Evolutionary conservation across 2,113 vertebrate genomes (phyloP), one percentile per base, ranked within the genome.

Genomic region (Trochalopteron elliotii): DNA sequence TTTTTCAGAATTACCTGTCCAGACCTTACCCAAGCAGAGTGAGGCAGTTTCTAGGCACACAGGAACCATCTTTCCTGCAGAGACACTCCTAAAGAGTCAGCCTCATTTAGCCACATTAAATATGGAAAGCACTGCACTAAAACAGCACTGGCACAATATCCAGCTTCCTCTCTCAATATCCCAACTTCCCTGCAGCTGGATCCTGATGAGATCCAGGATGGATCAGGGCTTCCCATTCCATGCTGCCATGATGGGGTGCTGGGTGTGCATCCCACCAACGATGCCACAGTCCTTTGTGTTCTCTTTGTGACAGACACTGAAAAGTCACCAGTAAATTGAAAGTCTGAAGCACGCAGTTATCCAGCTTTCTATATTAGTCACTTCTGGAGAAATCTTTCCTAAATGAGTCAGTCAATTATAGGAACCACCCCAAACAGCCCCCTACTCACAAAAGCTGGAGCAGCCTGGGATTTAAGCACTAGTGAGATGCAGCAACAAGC

Each of bases 81-180:
- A 79, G 35, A 25, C 15, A 14, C 24, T 61, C 40, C 82, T 42
- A 10, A 91, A 40, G 56, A 71, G n/a, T 31, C 30, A 64, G 35
- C 23, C 22, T 86, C 15, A 49, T 83, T 92, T 80, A 87, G 52
- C 37, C 80, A 65, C 64, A 23, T 87, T 44, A 87, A 94, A 89
- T 50, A 63, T 10, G 39, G 60, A 83, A 92, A 91, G 12, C 35
- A 15, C 7, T 30, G 25, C 76, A 67, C n/a, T 53, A 61, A 65
- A 89, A 37, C 30, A 68, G 55, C 75, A 27, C 76, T 70, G 55
- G 59, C 45, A 92, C 52, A 55, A 28, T 7, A 89, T 40, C 28
- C 63, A 77, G 24, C 25, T 31, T 49, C 50, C 40, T 40, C 2
- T 23, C 56, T 79, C 49, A 78, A 15, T 10, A 42, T 14, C 0